phyloP scores from a whole-genome alignment of 2,113 vertebrate species.

The Sinocyclocheilus rhinocerous region DNA sequence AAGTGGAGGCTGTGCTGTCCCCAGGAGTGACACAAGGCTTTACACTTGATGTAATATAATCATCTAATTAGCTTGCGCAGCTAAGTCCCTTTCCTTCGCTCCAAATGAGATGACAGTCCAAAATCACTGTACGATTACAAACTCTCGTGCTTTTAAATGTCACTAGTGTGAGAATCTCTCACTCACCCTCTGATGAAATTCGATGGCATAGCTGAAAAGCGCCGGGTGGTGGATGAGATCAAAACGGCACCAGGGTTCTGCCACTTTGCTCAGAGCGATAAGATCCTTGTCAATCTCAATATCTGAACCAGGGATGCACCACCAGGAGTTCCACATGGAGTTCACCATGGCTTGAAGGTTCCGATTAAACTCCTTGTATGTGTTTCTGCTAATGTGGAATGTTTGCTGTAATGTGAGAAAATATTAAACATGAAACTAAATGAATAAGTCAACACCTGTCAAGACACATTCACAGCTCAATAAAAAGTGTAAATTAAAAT shows the following conservation, averaged over 20 bases:
- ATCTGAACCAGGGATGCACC: conserved; percentile 74
- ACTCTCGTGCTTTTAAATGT: background rate
- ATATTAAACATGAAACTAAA: background rate
- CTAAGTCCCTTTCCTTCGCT: background rate
- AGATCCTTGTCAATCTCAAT: conserved; percentile 73
- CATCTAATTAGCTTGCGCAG: conserved; percentile 21
- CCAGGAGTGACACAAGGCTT: conserved; percentile 6
- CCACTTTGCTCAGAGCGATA: conserved; percentile 71
- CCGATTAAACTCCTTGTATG: conserved; percentile 84
- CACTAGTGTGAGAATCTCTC: background rate
- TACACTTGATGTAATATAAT: conserved; percentile 7
- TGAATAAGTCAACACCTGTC: background rate
- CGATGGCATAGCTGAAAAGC: conserved; percentile 78
- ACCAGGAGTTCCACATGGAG: conserved; percentile 87
- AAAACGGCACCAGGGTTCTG: conserved; percentile 74
- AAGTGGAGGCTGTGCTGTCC: conserved; percentile 25
- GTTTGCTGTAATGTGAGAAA: conserved; percentile 60
- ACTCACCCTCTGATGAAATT: conserved; percentile 85
- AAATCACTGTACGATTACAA: background rate
- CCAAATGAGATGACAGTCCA: background rate
- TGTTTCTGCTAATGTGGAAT: conserved; percentile 83
- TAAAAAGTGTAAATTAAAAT: background rate
- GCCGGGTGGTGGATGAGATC: conserved; percentile 88
- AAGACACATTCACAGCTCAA: background rate
- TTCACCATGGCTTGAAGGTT: conserved; percentile 84